phyloP scores from a whole-genome alignment of 1,140 invertebrate species.

The Calliopsis andreniformis region DNA sequence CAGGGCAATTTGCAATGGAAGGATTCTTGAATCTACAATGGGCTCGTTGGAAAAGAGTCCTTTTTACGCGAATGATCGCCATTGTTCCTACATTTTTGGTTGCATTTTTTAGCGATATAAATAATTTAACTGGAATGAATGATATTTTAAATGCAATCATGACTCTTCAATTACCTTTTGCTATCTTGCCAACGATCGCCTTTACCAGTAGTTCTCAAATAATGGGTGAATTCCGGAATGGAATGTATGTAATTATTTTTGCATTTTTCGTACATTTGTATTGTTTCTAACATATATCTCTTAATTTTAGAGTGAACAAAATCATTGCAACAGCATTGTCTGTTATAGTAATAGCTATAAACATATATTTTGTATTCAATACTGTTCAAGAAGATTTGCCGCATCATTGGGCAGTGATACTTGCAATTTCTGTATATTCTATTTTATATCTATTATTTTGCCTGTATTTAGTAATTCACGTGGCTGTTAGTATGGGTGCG shows the following conservation, averaged over 20 bases:
- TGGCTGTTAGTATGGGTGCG: constrained; percentile 86
- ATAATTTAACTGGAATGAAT: constrained; percentile 91
- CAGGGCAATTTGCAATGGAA: constrained; percentile 91
- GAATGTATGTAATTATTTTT: constrained; percentile 82
- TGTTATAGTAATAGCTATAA: constrained; percentile 89
- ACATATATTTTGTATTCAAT: constrained; percentile 89
- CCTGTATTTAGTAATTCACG: constrained; percentile 87
- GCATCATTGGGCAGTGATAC: constrained; percentile 81
- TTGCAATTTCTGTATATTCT: constrained; percentile 83
- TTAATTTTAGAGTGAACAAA: constrained; percentile 84
- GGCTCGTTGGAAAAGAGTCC: constrained; percentile 93
- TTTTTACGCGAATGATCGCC: constrained; percentile 93
- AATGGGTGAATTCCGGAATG: constrained; percentile 93
- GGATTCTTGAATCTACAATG: constrained; percentile 95
- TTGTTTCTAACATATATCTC: constrained; percentile 8
- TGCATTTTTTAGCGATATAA: constrained; percentile 88
- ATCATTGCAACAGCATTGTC: constrained; percentile 86
- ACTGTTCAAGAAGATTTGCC: constrained; percentile 83
- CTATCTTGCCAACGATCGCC: constrained; percentile 92
- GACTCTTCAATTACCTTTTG: constrained; percentile 92
- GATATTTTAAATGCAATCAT: constrained; percentile 95
- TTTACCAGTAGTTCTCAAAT: constrained; percentile 91
- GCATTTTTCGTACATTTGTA: constrained; percentile 10
- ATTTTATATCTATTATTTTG: constrained; percentile 88
- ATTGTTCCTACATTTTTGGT: constrained; percentile 94